Conservation (phyloP, 2,888 invertebrate species). For the Tachina lurida region DNA sequence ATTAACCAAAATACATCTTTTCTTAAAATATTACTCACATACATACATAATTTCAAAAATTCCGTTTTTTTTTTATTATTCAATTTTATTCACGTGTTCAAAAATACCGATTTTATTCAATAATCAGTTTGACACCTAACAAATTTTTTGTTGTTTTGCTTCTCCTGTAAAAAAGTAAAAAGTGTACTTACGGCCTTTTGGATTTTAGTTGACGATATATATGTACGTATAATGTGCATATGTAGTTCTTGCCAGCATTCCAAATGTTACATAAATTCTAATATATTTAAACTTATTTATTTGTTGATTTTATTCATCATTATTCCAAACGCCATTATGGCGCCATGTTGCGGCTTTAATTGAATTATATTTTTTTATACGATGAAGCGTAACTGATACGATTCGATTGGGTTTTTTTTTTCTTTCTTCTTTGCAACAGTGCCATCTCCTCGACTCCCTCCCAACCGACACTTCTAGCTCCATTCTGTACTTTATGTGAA, state of each 20-base stretch:
- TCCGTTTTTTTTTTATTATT: too few relatives aligned
- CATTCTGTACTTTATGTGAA: neutral
- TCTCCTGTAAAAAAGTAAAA: too few relatives aligned
- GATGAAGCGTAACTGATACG: slow-evolving; percentile 72
- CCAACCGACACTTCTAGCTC: neutral
- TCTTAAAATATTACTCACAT: too few relatives aligned
- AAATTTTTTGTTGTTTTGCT: too few relatives aligned
- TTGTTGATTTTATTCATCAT: slow-evolving; percentile 7
- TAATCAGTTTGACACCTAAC: too few relatives aligned
- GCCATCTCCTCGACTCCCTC: slow-evolving; percentile 21
- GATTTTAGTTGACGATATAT: too few relatives aligned
- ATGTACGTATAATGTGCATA: too few relatives aligned
- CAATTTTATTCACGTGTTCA: too few relatives aligned
- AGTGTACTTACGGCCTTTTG: too few relatives aligned
- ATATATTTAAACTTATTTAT: slow-evolving; percentile 52
- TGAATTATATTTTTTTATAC: slow-evolving; percentile 63
- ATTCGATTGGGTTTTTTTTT: slow-evolving; percentile 67
- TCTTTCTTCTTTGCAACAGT: slow-evolving; percentile 7
- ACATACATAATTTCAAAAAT: too few relatives aligned
- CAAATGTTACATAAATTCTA: slow-evolving; percentile 47
- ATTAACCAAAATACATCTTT: too few relatives aligned
- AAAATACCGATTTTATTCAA: too few relatives aligned
- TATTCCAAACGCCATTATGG: slow-evolving; percentile 63
- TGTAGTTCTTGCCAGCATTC: neutral
- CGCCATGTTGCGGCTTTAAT: slow-evolving; percentile 70